Conservation (phyloP, 2,888 invertebrate species). For the Syrista parreyssii region DNA sequence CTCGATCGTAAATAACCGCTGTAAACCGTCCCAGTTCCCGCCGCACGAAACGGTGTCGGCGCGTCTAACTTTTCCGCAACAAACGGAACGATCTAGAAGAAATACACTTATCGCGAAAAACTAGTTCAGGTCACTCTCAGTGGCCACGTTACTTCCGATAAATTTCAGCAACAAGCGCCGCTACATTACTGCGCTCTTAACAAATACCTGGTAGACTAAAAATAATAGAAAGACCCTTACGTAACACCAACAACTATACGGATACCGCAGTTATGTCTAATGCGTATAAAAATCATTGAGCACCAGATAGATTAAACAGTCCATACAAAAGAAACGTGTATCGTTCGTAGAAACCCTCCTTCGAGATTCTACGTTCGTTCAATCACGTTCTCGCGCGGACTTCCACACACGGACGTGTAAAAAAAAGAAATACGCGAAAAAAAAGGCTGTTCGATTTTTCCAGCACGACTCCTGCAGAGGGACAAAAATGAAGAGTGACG, state of each 20-base stretch:
- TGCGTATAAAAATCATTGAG: neutral
- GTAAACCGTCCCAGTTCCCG: constrained; percentile 9
- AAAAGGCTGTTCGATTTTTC: neutral
- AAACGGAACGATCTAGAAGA: constrained; percentile 3
- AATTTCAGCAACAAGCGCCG: neutral
- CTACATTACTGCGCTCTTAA: neutral
- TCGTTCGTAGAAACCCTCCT: neutral
- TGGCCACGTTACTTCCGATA: neutral
- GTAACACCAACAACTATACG: neutral
- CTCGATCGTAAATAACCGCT: constrained; percentile 11
- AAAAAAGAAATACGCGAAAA: neutral
- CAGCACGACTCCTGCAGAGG: neutral
- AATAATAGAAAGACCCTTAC: neutral
- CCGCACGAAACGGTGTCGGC: constrained; percentile 3
- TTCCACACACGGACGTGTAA: neutral
- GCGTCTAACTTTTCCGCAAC: neutral
- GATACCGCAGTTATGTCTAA: neutral
- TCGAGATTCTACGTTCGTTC: neutral
- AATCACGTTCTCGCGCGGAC: neutral
- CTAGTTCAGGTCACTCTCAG: neutral
- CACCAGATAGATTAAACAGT: neutral
- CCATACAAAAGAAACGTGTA: neutral
- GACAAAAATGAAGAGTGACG: constrained; percentile 4
- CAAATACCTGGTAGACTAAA: neutral
- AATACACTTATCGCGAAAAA: neutral